Evolutionary conservation across 1,140 invertebrate species (phyloP).

Genomic region (Aleiodes sp.): DNA sequence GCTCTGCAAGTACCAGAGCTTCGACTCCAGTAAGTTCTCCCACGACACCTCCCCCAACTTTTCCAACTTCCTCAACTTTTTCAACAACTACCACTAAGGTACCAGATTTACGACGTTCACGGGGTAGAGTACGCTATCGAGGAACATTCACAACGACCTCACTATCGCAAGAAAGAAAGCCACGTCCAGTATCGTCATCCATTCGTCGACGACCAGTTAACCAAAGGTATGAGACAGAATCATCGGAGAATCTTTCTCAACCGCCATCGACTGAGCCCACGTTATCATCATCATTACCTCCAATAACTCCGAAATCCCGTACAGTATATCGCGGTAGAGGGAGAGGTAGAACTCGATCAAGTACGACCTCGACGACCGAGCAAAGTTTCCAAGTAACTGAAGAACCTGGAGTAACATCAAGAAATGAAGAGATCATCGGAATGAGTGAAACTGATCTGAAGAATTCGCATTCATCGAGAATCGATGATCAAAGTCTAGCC

Average conservation of each 20-base stretch:
- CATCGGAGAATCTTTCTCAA: background rate
- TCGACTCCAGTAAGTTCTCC: background rate
- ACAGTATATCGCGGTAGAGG: conserved; percentile 21
- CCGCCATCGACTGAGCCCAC: background rate
- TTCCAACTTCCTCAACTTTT: background rate
- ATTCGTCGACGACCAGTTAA: background rate
- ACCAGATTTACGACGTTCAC: background rate
- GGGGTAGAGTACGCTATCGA: background rate
- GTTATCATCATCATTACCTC: background rate
- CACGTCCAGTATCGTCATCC: background rate
- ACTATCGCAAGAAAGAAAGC: background rate
- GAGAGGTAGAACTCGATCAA: background rate
- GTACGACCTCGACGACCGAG: conserved; percentile 38
- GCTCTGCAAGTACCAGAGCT: too few species aligned
- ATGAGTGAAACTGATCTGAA: background rate
- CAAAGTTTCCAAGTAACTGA: conserved; percentile 41
- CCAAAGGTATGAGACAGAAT: background rate
- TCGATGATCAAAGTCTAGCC: conserved; percentile 30
- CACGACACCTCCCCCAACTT: background rate
- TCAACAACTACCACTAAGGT: background rate
- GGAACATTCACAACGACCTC: background rate
- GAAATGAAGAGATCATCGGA: conserved; percentile 19
- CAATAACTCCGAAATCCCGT: conserved; percentile 20
- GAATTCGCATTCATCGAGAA: background rate
- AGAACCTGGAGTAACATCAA: background rate